Evolutionary conservation across 2,113 vertebrate genomes (phyloP).

Genomic region (Lepus europaeus): DNA sequence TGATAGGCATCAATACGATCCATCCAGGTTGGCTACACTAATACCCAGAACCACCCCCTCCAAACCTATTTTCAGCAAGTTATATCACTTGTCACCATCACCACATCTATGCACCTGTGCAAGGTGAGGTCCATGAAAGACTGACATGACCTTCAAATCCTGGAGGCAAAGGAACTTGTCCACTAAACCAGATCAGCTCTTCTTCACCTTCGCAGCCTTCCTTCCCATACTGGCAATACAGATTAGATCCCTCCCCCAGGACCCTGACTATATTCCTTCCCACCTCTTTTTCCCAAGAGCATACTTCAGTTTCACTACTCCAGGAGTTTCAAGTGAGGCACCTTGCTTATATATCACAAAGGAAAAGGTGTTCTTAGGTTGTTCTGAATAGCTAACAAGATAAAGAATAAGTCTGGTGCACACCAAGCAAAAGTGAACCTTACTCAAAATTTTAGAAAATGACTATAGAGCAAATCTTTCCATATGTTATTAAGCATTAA

Average conservation of each 20-base stretch:
- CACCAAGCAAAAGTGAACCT: background rate
- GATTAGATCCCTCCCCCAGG: background rate
- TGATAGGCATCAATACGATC: background rate
- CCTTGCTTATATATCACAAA: background rate
- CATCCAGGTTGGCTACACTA: background rate
- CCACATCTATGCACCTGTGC: background rate
- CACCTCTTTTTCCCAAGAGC: background rate
- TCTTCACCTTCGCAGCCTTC: background rate
- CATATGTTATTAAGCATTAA: background rate
- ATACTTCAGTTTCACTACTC: background rate
- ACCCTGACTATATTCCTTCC: background rate
- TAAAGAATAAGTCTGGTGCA: background rate
- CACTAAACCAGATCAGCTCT: background rate
- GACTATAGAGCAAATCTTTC: background rate
- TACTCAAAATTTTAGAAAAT: constrained; percentile 28
- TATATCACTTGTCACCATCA: background rate
- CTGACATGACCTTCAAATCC: background rate
- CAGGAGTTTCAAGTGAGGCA: constrained; percentile 14
- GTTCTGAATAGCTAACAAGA: constrained; percentile 9
- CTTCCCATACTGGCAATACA: background rate
- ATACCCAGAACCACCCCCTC: background rate
- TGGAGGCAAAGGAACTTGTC: background rate
- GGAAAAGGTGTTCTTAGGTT: background rate
- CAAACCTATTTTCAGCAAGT: background rate
- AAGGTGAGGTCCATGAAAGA: background rate